Conservation (phyloP, 2,888 invertebrate genomes). For the Pandemis cinnamomeana region DNA sequence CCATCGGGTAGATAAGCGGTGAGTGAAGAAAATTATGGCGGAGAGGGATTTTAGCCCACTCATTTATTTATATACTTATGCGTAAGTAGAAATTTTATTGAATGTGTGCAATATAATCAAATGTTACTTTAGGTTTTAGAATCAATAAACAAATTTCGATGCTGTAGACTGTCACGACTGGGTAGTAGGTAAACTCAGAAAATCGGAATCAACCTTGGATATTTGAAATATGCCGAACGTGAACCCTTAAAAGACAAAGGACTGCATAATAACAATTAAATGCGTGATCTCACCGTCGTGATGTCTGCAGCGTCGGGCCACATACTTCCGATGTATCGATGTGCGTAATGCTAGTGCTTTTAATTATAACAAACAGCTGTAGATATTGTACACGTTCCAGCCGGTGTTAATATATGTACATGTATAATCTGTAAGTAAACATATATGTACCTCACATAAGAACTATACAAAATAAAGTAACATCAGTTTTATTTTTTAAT, state of each 20-base stretch:
- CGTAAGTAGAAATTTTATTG: slow-evolving; percentile 57
- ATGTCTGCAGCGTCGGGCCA: slow-evolving; percentile 44
- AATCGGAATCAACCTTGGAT: not conserved
- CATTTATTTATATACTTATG: slow-evolving; percentile 66
- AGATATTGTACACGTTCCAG: slow-evolving; percentile 74
- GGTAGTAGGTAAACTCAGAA: too few relatives aligned
- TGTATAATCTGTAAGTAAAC: slow-evolving; percentile 64
- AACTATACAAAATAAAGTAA: slow-evolving; percentile 44
- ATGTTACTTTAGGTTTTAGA: slow-evolving; percentile 73
- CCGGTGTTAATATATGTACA: slow-evolving; percentile 51
- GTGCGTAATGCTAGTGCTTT: slow-evolving; percentile 66
- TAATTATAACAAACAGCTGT: slow-evolving; percentile 56
- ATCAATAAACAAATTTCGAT: slow-evolving; percentile 58
- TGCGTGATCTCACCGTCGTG: slow-evolving; percentile 20
- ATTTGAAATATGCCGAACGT: not conserved
- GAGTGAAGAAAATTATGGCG: slow-evolving; percentile 84
- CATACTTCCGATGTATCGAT: slow-evolving; percentile 53
- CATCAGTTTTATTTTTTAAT: slow-evolving; percentile 54
- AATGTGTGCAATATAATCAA: slow-evolving; percentile 81
- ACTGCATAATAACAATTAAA: slow-evolving; percentile 19
- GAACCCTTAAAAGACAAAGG: not conserved
- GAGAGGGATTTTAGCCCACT: slow-evolving; percentile 84
- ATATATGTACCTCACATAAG: slow-evolving; percentile 45
- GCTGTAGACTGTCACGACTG: slow-evolving; percentile 45
- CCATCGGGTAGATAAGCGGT: slow-evolving; percentile 82